Evolutionary conservation across 2,113 vertebrate genomes (phyloP).

Genomic region (Prionailurus viverrinus): DNA sequence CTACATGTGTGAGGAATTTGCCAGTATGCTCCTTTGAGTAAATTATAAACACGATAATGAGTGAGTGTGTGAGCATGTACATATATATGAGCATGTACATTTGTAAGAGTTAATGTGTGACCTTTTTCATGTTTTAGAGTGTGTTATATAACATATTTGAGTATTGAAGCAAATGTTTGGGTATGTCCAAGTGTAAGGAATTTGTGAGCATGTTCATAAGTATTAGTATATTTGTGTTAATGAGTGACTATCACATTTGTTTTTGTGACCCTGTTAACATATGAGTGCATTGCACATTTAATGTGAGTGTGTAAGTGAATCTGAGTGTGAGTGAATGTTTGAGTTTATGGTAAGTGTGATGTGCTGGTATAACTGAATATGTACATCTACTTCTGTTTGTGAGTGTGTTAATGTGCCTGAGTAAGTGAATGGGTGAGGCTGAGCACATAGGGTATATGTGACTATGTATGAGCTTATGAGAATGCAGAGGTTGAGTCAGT

Average conservation of each 20-base stretch:
- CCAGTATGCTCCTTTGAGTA: not conserved
- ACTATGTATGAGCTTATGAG: not conserved
- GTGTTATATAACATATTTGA: not conserved
- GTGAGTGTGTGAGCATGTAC: not conserved
- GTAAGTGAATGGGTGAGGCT: not conserved
- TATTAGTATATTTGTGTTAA: not conserved
- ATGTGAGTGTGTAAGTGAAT: not conserved
- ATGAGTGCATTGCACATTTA: not conserved
- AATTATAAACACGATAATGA: not conserved
- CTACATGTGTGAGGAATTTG: not conserved
- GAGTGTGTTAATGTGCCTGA: not conserved
- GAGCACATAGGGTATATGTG: not conserved
- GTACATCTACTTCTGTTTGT: not conserved
- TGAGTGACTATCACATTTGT: not conserved
- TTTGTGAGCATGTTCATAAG: not conserved
- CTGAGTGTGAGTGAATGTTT: not conserved
- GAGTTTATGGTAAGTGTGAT: not conserved
- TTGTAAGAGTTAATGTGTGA: not conserved
- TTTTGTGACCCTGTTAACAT: not conserved
- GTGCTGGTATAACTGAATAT: not conserved
- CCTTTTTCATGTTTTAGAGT: not conserved
- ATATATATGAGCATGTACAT: not conserved
- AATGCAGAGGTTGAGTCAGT: not conserved
- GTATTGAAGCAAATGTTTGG: not conserved
- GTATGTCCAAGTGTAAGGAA: not conserved